Conservation (phyloP, 1,140 invertebrate genomes). For the Linepithema humile region DNA sequence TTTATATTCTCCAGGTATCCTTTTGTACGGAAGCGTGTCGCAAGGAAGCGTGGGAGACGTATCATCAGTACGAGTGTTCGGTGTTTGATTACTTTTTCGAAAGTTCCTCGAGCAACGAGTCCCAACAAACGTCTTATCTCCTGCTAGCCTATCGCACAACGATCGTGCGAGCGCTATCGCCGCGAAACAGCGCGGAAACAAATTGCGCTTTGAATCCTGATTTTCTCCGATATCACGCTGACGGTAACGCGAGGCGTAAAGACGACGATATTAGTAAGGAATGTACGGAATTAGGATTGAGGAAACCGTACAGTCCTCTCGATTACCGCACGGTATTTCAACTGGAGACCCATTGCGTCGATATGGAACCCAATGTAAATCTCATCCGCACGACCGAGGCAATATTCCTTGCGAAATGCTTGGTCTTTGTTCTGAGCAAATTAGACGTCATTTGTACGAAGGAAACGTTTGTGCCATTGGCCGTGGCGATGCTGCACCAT, state of each 20-base stretch:
- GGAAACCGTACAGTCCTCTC: constrained; percentile 69
- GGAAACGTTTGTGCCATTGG: constrained; percentile 75
- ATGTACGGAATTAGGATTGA: constrained; percentile 15
- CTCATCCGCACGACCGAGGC: constrained; percentile 84
- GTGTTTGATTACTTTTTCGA: constrained; percentile 82
- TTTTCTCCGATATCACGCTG: constrained; percentile 82
- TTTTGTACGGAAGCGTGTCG: constrained; percentile 85
- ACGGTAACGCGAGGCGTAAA: constrained; percentile 70
- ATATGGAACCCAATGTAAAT: constrained; percentile 83
- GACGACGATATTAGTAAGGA: constrained; percentile 65
- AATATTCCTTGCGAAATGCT: constrained; percentile 85
- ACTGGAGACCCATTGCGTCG: constrained; percentile 83
- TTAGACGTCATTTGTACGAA: constrained; percentile 55
- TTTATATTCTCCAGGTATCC: constrained; percentile 75
- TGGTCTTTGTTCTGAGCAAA: constrained; percentile 80
- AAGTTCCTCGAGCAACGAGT: constrained; percentile 66
- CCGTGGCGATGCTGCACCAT: constrained; percentile 84
- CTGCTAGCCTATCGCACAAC: constrained; percentile 85
- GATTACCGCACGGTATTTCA: constrained; percentile 78
- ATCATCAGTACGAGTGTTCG: constrained; percentile 85
- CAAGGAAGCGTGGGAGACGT: constrained; percentile 80
- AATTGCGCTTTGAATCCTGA: constrained; percentile 58
- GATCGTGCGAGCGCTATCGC: constrained; percentile 73
- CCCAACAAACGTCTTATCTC: constrained; percentile 78
- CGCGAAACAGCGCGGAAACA: constrained; percentile 25